These are phyloP conservation scores for Thermophis baileyi DNA, from an alignment of 2,113 vertebrate species.

Conservation along the genomic window DNA sequence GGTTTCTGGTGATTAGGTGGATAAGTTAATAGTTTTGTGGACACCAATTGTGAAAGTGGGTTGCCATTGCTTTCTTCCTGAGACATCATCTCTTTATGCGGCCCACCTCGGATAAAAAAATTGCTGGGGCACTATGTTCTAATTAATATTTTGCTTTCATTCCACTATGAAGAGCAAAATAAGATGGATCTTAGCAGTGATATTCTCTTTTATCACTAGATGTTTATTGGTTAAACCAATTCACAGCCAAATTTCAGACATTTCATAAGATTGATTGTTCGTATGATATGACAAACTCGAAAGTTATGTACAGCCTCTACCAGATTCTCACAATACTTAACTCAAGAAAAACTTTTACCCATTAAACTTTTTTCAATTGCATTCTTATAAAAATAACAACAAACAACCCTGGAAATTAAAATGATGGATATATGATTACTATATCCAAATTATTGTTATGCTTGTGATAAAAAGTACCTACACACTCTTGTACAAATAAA, in stretches of 20 bases:
- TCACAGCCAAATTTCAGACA: slow-evolving; percentile 1
- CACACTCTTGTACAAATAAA: slow-evolving; percentile 36
- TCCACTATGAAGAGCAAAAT: not conserved
- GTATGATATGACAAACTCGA: not conserved
- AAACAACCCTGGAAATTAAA: slow-evolving; percentile 13
- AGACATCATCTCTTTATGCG: not conserved
- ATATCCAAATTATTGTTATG: slow-evolving; percentile 32
- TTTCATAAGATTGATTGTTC: not conserved
- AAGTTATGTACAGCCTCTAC: not conserved
- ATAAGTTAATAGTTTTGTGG: not conserved
- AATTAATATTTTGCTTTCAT: not conserved
- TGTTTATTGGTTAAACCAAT: not conserved
- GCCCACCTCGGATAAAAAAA: not conserved
- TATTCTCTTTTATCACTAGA: not conserved
- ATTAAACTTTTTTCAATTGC: slow-evolving; percentile 23
- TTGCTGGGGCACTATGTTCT: not conserved
- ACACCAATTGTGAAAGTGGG: not conserved
- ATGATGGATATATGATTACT: slow-evolving; percentile 23
- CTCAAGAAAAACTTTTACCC: not conserved
- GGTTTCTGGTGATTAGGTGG: not conserved
- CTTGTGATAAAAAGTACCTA: slow-evolving; percentile 42
- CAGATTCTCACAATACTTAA: not conserved
- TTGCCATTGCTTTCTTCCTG: not conserved
- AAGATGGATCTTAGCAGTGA: not conserved
- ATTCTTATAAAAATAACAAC: not conserved